phyloP scores from a whole-genome alignment of 2,797 vertebrate genomes.

The Pelobates cultripes region DNA sequence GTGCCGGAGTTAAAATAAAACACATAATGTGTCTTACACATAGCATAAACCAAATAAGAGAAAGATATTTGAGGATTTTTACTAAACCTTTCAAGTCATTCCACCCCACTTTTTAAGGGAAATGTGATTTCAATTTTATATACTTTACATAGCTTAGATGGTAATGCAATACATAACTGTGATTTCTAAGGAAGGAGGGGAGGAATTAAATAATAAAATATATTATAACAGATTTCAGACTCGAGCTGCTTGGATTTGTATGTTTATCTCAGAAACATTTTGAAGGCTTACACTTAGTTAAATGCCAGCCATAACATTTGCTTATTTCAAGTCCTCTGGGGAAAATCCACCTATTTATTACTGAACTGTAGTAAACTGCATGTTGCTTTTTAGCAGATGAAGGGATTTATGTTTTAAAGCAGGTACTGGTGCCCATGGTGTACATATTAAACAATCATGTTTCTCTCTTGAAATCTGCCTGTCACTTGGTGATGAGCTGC shows the following conservation, averaged over 20 bases:
- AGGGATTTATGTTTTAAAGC: slow-evolving; percentile 40
- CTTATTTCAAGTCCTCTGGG: slow-evolving; percentile 45
- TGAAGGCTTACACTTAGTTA: slow-evolving; percentile 44
- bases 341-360: slow-evolving; percentile 48
- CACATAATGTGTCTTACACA: no score
- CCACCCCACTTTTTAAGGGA: no score
- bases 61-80: no score
- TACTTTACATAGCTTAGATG: no score
- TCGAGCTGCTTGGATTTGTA: slow-evolving; percentile 17
- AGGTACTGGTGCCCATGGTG: slow-evolving; percentile 42
- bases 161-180: not conserved
- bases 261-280: slow-evolving; percentile 47
- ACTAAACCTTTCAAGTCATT: no score
- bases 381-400: slow-evolving; percentile 39
- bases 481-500: not conserved
- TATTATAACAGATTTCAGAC: slow-evolving; percentile 18
- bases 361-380: slow-evolving; percentile 37
- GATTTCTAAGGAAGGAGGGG: slow-evolving; percentile 16
- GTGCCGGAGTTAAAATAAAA: no score
- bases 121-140: no score
- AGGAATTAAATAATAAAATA: not conserved
- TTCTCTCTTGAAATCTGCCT: not conserved
- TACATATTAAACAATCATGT: slow-evolving; percentile 35
- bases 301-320: slow-evolving; percentile 50
- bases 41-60: no score